These are phyloP conservation scores for Trichomalopsis sarcophagae DNA, from an alignment of 1,140 invertebrate genomes.

Conservation along the genomic window DNA sequence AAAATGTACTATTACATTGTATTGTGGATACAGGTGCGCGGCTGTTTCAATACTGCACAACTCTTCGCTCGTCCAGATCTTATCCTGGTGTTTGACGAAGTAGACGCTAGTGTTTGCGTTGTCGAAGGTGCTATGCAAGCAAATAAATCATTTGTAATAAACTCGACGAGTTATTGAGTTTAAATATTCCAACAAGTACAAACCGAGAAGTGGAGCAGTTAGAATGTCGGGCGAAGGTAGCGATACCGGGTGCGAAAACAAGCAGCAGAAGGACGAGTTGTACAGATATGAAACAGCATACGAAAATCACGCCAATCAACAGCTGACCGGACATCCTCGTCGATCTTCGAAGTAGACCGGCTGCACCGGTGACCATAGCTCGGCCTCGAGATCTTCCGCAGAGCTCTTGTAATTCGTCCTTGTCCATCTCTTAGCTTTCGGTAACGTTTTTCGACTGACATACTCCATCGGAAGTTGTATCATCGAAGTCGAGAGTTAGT, in stretches of 20 bases:
- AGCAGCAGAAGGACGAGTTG: neutral
- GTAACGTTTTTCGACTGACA: neutral
- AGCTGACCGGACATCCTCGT: neutral
- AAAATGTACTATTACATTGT: conserved; percentile 56
- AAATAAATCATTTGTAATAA: neutral
- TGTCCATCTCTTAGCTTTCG: neutral
- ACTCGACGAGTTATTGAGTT: neutral
- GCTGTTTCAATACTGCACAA: conserved; percentile 64
- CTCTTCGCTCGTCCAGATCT: conserved; percentile 60
- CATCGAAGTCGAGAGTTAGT: neutral
- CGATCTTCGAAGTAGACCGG: neutral
- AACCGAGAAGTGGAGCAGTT: neutral
- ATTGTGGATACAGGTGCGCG: conserved; percentile 58
- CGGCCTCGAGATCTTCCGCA: neutral
- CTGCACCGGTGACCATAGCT: neutral
- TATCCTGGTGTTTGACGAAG: conserved; percentile 62
- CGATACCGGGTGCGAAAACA: neutral
- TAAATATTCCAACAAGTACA: neutral
- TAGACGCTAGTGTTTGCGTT: conserved; percentile 56
- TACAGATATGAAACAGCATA: neutral
- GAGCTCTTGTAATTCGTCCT: conserved; percentile 11
- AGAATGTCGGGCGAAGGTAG: neutral
- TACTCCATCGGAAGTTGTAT: neutral
- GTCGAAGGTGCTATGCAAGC: neutral
- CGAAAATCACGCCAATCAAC: neutral